Conservation (phyloP, 2,888 invertebrate species). For the Oxyteleia sp. region DNA sequence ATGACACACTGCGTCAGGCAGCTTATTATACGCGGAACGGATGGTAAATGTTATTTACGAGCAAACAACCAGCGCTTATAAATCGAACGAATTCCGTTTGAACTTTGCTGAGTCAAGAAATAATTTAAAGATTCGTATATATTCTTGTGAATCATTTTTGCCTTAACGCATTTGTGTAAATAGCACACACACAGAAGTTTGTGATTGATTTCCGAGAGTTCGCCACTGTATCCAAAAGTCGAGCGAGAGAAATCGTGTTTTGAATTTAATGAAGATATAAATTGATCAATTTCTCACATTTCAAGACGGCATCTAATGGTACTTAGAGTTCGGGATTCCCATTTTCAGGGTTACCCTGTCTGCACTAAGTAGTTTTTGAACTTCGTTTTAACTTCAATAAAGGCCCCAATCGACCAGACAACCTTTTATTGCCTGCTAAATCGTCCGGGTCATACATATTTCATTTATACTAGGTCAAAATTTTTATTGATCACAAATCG, state of each 20-base stretch:
- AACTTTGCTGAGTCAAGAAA: conserved; percentile 20
- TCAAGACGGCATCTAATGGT: conserved; percentile 54
- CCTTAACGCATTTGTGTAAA: conserved; percentile 42
- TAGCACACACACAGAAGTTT: conserved; percentile 36
- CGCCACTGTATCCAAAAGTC: conserved; percentile 20
- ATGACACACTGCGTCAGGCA: conserved; percentile 15
- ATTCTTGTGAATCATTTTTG: conserved; percentile 46
- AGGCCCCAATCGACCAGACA: conserved; percentile 16
- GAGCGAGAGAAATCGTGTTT: conserved; percentile 62
- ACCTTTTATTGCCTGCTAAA: conserved; percentile 37
- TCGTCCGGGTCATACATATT: conserved; percentile 28
- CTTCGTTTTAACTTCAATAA: conserved; percentile 55
- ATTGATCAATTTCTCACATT: conserved; percentile 62
- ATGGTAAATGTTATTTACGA: conserved; percentile 8
- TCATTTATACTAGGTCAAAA: too few relatives aligned
- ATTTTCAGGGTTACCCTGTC: conserved; percentile 8
- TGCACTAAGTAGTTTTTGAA: conserved; percentile 48
- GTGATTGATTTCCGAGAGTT: conserved; percentile 56
- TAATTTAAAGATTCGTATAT: conserved; percentile 41
- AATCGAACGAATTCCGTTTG: conserved; percentile 27
- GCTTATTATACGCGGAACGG: conserved; percentile 26
- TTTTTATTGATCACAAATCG: too few relatives aligned
- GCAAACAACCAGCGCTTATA: conserved; percentile 9
- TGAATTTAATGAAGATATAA: conserved; percentile 70
- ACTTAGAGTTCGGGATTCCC: conserved; percentile 58